Evolutionary conservation across 2,888 invertebrate species (phyloP), one percentile per base, ranked within the genome.

Genomic region (Pseudococcus jackbeardsleyi): DNA sequence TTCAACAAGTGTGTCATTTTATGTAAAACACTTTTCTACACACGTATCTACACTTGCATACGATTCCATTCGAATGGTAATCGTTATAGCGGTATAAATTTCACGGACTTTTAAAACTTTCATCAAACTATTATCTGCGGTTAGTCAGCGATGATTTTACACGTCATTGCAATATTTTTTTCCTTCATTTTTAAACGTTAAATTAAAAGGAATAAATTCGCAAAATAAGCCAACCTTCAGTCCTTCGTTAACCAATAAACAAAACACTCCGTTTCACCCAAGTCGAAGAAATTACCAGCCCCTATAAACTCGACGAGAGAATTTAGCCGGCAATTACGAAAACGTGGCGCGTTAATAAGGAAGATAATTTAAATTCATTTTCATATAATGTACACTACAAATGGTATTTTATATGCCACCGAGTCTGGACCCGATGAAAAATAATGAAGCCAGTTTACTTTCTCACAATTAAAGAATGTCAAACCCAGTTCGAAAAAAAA

Each of bases 351-450:
- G 39, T 82, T 82, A 82, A 82, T 82, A 42, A 22, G 46, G 46
- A 82, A 46, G n/a, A 82, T 46, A 82, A 82, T 82, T 82, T 82
- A 82, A 82, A 82, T 82, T 82, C 46, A 82, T 82, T 82, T 82
- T 82, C 33, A 39, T 82, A 42, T 42, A 42, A 42, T 5, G 15
- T 8, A 19, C 9, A 11, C 11, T 39, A 82, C 0, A 82, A 82
- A 46, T 46, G 79, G 79, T 72, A 12, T 33, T 12, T 72, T 72
- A 42, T 19, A 42, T 46, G 46, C 9, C 42, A 82, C 9, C 46
- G 46, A 64, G 64, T 64, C 64, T 15, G 19, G 46, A 2, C 33
- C 39, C 19, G 46, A 82, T 82, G 39, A 46, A 72, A 33, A 82
- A 82, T 82, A 82, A 82, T 9, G 9, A 46, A 33, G 46, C 46